phyloP scores from a whole-genome alignment of 2,113 vertebrate species.

The Cyprinus carpio region DNA sequence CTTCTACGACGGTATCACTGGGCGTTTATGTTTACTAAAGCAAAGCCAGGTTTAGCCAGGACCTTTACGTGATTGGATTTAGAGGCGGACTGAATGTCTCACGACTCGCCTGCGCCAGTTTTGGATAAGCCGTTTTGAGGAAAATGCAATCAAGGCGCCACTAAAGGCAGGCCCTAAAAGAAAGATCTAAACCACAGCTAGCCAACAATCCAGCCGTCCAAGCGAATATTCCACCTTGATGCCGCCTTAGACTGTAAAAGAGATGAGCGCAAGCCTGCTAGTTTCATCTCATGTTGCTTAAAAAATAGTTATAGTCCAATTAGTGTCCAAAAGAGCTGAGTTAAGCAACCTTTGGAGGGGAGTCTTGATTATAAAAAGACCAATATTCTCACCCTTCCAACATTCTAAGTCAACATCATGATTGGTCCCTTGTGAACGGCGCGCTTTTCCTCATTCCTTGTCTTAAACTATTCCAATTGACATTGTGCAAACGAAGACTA shows the following conservation, averaged over 20 bases:
- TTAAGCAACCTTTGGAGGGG: conserved; percentile 23
- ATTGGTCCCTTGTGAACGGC: neutral
- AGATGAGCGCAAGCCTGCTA: neutral
- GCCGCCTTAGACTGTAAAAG: too few species aligned
- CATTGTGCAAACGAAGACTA: too few species aligned
- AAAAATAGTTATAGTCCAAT: conserved; percentile 12
- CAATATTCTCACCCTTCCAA: conserved; percentile 31
- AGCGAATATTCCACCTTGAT: neutral
- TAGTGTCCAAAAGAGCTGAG: conserved; percentile 14
- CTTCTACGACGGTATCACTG: conserved; percentile 70
- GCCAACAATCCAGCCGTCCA: conserved; percentile 48
- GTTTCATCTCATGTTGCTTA: conserved; percentile 19
- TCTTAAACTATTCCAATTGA: conserved; percentile 23
- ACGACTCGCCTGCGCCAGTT: neutral
- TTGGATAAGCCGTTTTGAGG: conserved; percentile 57
- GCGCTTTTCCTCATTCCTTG: conserved; percentile 7
- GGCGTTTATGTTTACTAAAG: conserved; percentile 70
- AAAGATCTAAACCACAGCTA: conserved; percentile 29
- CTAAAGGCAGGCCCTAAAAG: conserved; percentile 9
- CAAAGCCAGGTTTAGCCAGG: conserved; percentile 66
- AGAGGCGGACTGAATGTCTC: conserved; percentile 71
- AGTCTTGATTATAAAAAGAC: conserved; percentile 17
- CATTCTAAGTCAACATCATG: conserved; percentile 42
- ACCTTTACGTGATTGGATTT: conserved; percentile 68
- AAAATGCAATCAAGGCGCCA: conserved; percentile 57